phyloP scores from a whole-genome alignment of 2,113 vertebrate genomes.

The Paraplagusia blochii region DNA sequence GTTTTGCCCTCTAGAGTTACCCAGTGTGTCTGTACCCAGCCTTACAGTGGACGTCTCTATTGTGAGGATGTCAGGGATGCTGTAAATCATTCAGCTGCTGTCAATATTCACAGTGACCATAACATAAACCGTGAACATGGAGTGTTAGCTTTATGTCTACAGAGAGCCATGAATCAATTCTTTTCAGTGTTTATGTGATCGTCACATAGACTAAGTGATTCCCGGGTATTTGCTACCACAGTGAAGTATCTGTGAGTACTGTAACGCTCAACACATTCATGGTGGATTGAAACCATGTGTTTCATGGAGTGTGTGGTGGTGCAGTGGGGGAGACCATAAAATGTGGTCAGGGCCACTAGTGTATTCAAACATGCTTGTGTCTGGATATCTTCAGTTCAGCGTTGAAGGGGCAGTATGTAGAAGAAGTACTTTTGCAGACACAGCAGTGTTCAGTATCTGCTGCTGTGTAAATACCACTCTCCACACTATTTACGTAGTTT shows the following conservation, averaged over 20 bases:
- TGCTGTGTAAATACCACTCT: background rate
- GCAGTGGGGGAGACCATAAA: constrained; percentile 1
- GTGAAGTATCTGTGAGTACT: background rate
- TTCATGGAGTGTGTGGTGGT: background rate
- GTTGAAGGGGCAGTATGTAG: constrained; percentile 10
- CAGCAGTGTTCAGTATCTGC: too few species aligned
- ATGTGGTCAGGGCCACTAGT: background rate
- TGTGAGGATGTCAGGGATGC: constrained; percentile 9
- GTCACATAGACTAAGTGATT: constrained; percentile 2
- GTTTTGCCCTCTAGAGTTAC: background rate
- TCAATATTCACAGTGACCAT: constrained; percentile 8
- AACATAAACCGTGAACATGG: background rate
- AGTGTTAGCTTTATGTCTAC: background rate
- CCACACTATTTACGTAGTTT: too few species aligned
- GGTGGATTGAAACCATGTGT: constrained; percentile 2
- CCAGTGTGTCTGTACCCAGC: background rate
- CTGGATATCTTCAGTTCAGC: constrained; percentile 23
- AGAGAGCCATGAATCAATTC: constrained; percentile 11
- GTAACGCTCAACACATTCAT: constrained; percentile 6
- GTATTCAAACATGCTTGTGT: constrained; percentile 22
- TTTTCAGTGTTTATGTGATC: constrained; percentile 16
- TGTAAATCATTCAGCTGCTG: constrained; percentile 16
- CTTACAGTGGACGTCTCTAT: background rate
- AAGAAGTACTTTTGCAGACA: background rate
- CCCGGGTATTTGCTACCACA: constrained; percentile 3